These are phyloP conservation scores for Parotocinclus haroldoi DNA, from an alignment of 2,797 vertebrate genomes.

Conservation along the genomic window DNA sequence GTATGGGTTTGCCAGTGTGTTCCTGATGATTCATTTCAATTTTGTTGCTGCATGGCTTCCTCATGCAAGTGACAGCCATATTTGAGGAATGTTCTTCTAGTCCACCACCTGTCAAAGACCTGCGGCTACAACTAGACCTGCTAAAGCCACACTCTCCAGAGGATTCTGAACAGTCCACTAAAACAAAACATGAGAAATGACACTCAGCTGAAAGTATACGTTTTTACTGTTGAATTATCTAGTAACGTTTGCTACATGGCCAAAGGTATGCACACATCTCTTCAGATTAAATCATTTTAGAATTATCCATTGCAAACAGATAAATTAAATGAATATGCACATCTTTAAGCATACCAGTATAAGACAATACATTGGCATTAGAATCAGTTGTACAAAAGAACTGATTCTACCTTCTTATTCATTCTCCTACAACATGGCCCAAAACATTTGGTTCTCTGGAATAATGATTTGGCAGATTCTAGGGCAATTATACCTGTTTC, in stretches of 20 bases:
- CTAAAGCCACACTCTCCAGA: constrained; percentile 77
- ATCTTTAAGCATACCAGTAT: too few relatives aligned
- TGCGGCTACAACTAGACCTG: constrained; percentile 69
- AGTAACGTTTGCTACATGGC: too few relatives aligned
- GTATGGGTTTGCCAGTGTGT: constrained; percentile 3
- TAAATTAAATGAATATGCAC: not conserved
- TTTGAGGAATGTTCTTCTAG: constrained; percentile 59
- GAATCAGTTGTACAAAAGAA: too few relatives aligned
- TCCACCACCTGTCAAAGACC: constrained; percentile 62
- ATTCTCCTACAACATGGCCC: too few relatives aligned
- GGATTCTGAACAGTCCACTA: constrained; percentile 76
- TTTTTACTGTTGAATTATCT: not conserved
- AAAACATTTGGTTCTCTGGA: too few relatives aligned
- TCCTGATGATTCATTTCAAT: constrained; percentile 29
- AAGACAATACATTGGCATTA: too few relatives aligned
- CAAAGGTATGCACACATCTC: not conserved
- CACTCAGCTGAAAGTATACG: not conserved
- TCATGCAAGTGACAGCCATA: constrained; percentile 18
- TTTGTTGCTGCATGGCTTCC: constrained; percentile 28
- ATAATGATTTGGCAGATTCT: too few relatives aligned
- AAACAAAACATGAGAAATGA: constrained; percentile 38
- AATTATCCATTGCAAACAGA: not conserved
- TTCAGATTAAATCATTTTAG: not conserved
- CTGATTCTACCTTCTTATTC: too few relatives aligned
- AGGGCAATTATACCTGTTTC: too few relatives aligned